Conservation (phyloP, 2,113 vertebrate species). For the Oryzias woworae region DNA sequence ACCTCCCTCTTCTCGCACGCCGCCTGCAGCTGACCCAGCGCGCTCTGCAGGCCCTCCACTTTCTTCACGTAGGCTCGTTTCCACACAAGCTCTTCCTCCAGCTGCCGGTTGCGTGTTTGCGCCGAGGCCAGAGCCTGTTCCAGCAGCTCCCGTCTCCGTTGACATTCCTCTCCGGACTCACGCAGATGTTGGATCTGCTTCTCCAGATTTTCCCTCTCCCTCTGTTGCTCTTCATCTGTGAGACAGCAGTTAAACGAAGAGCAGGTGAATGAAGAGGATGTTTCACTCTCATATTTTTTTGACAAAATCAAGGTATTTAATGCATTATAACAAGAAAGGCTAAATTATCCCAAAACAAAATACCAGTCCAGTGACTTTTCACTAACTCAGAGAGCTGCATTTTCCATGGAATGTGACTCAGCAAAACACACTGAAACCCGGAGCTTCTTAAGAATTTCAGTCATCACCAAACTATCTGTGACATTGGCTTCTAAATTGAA, state of each 20-base stretch:
- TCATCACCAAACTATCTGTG: constrained; percentile 4
- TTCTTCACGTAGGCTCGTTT: constrained; percentile 95
- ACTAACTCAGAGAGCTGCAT: background rate
- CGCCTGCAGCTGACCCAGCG: constrained; percentile 92
- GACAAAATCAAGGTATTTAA: no score
- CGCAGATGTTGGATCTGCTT: constrained; percentile 84
- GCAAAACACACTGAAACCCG: constrained; percentile 15
- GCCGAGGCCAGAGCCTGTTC: constrained; percentile 88
- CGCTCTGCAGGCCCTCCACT: constrained; percentile 92
- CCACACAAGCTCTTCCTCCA: constrained; percentile 89
- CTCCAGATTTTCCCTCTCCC: constrained; percentile 87
- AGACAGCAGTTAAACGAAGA: background rate
- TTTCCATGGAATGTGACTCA: constrained; percentile 32
- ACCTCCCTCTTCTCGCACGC: constrained; percentile 94
- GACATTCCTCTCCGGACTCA: constrained; percentile 86
- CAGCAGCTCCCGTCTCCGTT: constrained; percentile 85
- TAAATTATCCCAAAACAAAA: no score
- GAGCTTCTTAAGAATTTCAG: constrained; percentile 6
- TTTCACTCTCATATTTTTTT: no score
- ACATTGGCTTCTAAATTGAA: background rate
- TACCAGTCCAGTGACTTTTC: constrained; percentile 5
- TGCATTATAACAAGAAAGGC: no score
- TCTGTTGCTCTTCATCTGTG: constrained; percentile 88
- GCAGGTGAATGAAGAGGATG: no score
- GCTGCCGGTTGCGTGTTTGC: constrained; percentile 83